Conservation (phyloP, 2,797 vertebrate species). For the Rhinichthys osculus region DNA sequence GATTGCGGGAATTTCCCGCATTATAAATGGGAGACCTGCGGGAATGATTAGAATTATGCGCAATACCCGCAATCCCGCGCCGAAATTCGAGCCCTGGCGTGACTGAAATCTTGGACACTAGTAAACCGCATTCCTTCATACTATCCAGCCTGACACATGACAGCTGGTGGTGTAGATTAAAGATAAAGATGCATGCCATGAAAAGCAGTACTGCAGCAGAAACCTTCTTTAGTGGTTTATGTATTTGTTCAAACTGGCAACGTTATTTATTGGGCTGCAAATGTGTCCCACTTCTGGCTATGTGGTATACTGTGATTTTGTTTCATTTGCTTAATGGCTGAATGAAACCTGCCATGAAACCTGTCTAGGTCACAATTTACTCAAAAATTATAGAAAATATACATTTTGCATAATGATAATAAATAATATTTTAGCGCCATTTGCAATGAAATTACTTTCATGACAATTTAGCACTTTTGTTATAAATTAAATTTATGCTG, state of each 20-base stretch:
- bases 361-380: not conserved
- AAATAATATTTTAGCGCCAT: not conserved
- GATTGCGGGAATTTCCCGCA: too few species aligned
- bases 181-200: not conserved
- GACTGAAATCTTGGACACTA: not conserved
- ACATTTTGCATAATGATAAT: not conserved
- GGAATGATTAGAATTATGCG: too few species aligned
- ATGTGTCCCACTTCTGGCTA: not conserved
- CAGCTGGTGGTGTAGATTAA: not conserved
- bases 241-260: not conserved
- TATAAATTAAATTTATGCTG: not conserved
- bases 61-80: too few species aligned
- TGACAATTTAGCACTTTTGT: not conserved
- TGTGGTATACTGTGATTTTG: not conserved
- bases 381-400: too few species aligned
- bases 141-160: not conserved
- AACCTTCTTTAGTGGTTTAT: not conserved
- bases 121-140: not conserved
- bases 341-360: conserved; percentile 1
- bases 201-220: not conserved
- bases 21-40: too few species aligned
- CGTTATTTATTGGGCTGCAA: not conserved
- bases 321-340: not conserved
- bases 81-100: not conserved
- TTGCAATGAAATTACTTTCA: not conserved